Evolutionary conservation across 2,113 vertebrate species (phyloP).

Genomic region (Potamarius usumacintae): DNA sequence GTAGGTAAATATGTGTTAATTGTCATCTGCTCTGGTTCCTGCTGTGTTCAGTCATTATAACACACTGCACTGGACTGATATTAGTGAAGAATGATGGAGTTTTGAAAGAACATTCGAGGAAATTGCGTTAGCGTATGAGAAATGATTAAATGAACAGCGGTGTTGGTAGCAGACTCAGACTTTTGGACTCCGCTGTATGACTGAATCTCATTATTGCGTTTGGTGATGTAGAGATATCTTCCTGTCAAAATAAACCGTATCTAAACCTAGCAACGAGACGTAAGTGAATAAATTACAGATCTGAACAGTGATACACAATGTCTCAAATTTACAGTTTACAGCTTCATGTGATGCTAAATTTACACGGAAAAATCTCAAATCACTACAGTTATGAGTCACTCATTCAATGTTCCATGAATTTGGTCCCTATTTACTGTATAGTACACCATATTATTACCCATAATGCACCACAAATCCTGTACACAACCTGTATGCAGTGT

Average conservation of each 20-base stretch:
- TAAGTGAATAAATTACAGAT: not conserved
- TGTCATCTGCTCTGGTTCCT: not conserved
- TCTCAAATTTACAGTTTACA: not conserved
- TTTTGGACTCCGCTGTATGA: not conserved
- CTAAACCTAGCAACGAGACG: not conserved
- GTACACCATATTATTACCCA: not conserved
- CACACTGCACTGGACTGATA: not conserved
- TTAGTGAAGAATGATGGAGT: conserved; percentile 25
- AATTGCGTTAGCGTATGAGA: conserved; percentile 7
- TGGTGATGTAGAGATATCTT: not conserved
- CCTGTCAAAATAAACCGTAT: not conserved
- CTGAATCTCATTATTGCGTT: not conserved
- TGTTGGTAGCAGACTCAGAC: conserved; percentile 2
- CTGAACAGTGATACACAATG: not conserved
- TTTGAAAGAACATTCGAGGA: not conserved
- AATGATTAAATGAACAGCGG: not conserved
- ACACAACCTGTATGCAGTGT: not conserved
- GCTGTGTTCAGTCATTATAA: conserved; percentile 6
- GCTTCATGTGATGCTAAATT: not conserved
- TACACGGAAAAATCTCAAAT: not conserved
- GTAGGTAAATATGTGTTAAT: not conserved
- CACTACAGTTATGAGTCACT: not conserved
- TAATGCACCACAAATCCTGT: not conserved
- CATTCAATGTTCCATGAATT: not conserved
- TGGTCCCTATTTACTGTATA: not conserved